A percentile compares a stretch with the other conserved stretches of the same genome.
Evolutionary conservation across 1,140 invertebrate species (phyloP).

Genomic region (Xylocopa sonorina): DNA sequence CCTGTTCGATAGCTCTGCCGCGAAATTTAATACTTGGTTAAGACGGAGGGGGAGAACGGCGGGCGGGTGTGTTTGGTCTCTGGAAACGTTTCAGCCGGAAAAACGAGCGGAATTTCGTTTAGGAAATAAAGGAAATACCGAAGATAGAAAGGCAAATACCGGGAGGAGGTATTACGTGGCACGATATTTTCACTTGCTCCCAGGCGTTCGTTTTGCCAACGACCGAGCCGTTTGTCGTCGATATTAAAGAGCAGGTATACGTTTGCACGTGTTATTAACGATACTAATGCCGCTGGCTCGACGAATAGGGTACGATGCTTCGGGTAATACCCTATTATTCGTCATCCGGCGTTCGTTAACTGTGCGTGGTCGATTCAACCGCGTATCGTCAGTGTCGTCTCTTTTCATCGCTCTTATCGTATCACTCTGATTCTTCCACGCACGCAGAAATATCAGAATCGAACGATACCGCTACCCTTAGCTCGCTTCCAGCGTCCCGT

Average conservation of each 20-base stretch:
- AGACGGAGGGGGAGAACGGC: background rate
- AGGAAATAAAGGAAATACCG: constrained; percentile 31
- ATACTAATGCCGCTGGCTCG: too few relatives aligned
- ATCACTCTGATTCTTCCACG: too few relatives aligned
- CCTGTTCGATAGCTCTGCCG: background rate
- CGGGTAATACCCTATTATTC: too few relatives aligned
- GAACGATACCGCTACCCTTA: too few relatives aligned
- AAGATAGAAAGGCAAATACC: constrained; percentile 33
- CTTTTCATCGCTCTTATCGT: too few relatives aligned
- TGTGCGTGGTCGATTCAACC: too few relatives aligned
- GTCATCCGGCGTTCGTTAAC: too few relatives aligned
- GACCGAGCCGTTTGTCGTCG: background rate
- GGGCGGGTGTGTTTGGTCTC: background rate
- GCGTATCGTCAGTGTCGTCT: too few relatives aligned
- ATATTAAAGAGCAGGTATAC: constrained; percentile 12
- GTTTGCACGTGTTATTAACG: background rate
- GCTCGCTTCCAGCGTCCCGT: too few relatives aligned
- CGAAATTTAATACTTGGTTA: constrained; percentile 27
- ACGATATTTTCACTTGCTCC: constrained; percentile 4
- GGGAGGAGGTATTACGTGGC: background rate
- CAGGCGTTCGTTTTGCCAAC: background rate
- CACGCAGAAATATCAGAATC: too few relatives aligned
- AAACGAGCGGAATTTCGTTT: constrained; percentile 37
- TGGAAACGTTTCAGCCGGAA: constrained; percentile 15
- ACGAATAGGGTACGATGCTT: too few relatives aligned